phyloP scores from a whole-genome alignment of 2,888 invertebrate genomes.

The Candidula unifasciata region DNA sequence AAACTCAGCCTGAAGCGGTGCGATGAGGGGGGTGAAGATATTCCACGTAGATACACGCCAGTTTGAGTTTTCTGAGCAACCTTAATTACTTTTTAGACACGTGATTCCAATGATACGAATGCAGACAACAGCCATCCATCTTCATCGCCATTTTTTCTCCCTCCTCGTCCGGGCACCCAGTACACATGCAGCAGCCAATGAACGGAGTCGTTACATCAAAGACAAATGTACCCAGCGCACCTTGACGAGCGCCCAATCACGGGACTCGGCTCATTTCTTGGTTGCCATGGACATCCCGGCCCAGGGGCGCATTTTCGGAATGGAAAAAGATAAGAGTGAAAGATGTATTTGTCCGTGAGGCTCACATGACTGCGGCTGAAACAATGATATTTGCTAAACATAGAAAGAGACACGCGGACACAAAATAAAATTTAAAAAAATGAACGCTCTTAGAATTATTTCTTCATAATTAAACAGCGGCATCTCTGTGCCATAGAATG shows the following conservation, averaged over 20 bases:
- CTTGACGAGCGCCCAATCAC: neutral
- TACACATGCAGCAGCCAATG: conserved; percentile 32
- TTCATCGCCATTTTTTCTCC: conserved; percentile 18
- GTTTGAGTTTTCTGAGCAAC: neutral
- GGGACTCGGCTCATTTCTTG: neutral
- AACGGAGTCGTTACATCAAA: conserved; percentile 22
- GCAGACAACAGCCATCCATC: conserved; percentile 33
- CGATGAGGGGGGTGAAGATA: neutral
- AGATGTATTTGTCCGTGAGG: neutral
- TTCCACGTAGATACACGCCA: neutral
- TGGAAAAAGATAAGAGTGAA: neutral
- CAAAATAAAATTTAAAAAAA: too few species aligned
- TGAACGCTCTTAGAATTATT: too few species aligned
- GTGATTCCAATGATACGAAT: conserved; percentile 16
- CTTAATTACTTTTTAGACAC: conserved; percentile 40
- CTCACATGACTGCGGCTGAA: neutral
- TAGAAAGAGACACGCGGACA: too few species aligned
- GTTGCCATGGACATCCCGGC: neutral
- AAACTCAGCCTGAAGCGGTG: neutral
- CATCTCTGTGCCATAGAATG: neutral
- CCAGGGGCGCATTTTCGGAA: conserved; percentile 16
- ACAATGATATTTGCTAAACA: too few species aligned
- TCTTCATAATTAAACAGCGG: conserved; percentile 17
- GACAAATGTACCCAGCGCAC: conserved; percentile 20
- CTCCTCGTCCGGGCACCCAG: conserved; percentile 5